These are phyloP conservation scores for Leptopilina clavipes DNA, from an alignment of 1,140 invertebrate genomes.

Conservation along the genomic window DNA sequence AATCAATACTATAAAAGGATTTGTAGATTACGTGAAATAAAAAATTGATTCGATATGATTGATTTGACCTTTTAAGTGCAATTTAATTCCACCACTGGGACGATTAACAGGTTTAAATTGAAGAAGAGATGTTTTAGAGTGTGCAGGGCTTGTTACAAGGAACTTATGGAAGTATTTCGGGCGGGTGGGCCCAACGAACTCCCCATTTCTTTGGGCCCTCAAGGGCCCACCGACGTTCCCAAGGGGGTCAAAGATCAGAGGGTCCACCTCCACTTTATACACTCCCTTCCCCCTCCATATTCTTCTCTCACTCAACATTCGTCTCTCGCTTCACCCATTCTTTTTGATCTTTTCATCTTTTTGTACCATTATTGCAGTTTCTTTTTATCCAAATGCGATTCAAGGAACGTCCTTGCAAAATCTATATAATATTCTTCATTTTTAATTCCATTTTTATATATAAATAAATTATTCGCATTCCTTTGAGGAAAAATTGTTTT, in stretches of 20 bases:
- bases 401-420: slow-evolving; percentile 11
- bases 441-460: too few relatives aligned
- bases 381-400: too few relatives aligned
- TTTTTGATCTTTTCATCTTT: background rate
- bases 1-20: too few relatives aligned
- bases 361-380: too few relatives aligned
- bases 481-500: too few relatives aligned
- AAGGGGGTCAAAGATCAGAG: slow-evolving; percentile 54
- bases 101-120: slow-evolving; percentile 19
- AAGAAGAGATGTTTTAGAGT: background rate
- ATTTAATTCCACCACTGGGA: slow-evolving; percentile 42
- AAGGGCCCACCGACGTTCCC: slow-evolving; percentile 49
- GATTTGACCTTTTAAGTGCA: slow-evolving; percentile 45
- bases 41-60: slow-evolving; percentile 33
- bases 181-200: slow-evolving; percentile 29
- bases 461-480: too few relatives aligned
- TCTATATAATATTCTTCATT: too few relatives aligned
- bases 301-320: slow-evolving; percentile 16
- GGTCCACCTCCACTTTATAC: slow-evolving; percentile 47
- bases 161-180: slow-evolving; percentile 33
- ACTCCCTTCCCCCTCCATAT: slow-evolving; percentile 35
- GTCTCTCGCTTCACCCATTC: background rate
- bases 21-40: too few relatives aligned
- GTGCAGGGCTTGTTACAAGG: background rate
- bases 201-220: slow-evolving; percentile 42